phyloP scores from a whole-genome alignment of 53 echinoderm and acorn worm genomes.

The Hippasteria phrygiana region DNA sequence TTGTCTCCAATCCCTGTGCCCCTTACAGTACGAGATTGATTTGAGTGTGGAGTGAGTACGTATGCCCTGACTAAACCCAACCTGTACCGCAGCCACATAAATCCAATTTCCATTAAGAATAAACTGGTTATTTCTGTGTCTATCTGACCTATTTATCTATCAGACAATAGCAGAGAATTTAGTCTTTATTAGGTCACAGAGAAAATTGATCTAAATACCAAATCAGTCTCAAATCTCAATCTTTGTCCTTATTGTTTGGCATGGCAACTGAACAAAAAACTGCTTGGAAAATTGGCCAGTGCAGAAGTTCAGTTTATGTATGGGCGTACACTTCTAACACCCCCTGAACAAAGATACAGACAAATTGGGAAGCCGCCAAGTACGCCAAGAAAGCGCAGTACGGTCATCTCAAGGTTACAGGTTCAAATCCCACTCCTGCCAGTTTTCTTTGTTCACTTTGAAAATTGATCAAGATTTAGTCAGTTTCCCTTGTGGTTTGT shows the following conservation, averaged over 20 bases:
- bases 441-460: no score
- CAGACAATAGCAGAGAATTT: not conserved
- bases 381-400: no score
- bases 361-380: no score
- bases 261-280: not conserved
- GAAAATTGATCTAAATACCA: slow-evolving; percentile 25
- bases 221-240: not conserved
- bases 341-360: no score
- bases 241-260: not conserved
- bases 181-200: not conserved
- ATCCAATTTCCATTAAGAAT: not conserved
- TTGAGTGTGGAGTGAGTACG: not conserved
- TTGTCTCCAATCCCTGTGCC: no score
- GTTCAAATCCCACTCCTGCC: no score
- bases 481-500: no score
- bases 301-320: no score
- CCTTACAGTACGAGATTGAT: not conserved
- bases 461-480: not conserved
- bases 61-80: not conserved
- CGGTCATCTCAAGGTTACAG: no score
- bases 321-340: no score
- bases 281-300: not conserved
- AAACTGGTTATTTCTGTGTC: slow-evolving; percentile 10
- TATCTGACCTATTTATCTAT: slow-evolving; percentile 38
- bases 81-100: not conserved